Evolutionary conservation across 2,888 invertebrate species (phyloP).

Genomic region (Enchytraeus crypticus): DNA sequence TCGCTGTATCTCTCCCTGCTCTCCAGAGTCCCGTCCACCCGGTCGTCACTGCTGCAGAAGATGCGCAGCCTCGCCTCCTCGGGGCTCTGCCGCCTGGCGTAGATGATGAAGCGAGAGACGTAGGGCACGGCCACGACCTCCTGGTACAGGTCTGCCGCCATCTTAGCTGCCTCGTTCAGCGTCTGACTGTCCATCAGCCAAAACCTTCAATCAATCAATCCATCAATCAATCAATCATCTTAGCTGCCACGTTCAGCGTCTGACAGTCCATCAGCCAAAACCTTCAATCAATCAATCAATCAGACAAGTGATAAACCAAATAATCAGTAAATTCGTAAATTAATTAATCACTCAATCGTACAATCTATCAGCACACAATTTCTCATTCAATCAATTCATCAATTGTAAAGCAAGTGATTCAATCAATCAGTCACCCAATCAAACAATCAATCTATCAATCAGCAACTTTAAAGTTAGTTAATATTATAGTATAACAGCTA

Average conservation of each 20-base stretch:
- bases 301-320: too few relatives aligned
- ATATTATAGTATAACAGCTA: too few relatives aligned
- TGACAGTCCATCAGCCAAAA: slow-evolving; percentile 99
- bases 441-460: too few relatives aligned
- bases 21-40: slow-evolving; percentile 95
- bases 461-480: too few relatives aligned
- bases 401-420: too few relatives aligned
- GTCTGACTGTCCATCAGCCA: slow-evolving; percentile 98
- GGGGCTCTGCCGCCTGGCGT: slow-evolving; percentile 73
- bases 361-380: too few relatives aligned
- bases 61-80: slow-evolving; percentile 60
- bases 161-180: slow-evolving; percentile 91
- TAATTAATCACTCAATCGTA: too few relatives aligned
- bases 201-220: slow-evolving; percentile 55
- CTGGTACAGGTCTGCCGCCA: slow-evolving; percentile 96
- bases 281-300: too few relatives aligned
- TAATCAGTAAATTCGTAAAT: too few relatives aligned
- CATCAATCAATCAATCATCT: too few relatives aligned
- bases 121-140: slow-evolving; percentile 98
- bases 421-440: too few relatives aligned
- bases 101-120: slow-evolving; percentile 98
- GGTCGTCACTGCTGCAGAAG: slow-evolving; percentile 99
- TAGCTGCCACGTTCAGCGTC: slow-evolving; percentile 83
- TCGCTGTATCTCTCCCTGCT: slow-evolving; percentile 72
- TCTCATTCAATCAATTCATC: too few relatives aligned